These are phyloP conservation scores for Sinelater perroti DNA, from an alignment of 2,888 invertebrate species.

Conservation along the genomic window DNA sequence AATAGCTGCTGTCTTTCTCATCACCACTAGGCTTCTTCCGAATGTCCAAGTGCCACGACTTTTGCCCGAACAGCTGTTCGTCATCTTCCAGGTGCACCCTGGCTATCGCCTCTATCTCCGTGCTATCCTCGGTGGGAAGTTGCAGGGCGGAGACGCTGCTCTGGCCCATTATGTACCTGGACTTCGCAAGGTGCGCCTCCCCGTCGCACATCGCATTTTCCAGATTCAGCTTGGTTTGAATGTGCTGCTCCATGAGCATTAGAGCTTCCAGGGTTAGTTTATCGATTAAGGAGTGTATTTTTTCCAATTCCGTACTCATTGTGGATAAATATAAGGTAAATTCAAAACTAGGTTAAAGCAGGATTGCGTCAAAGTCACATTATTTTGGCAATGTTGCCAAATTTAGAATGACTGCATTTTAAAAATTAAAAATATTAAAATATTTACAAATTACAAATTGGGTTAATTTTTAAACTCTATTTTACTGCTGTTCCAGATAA, in stretches of 20 bases:
- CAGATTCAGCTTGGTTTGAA: conserved; percentile 72
- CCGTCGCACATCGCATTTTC: conserved; percentile 76
- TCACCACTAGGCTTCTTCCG: conserved; percentile 51
- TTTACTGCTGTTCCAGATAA: too few species aligned
- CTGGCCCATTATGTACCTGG: conserved; percentile 81
- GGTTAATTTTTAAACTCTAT: too few species aligned
- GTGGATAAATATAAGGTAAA: conserved; percentile 4
- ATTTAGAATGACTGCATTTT: too few species aligned
- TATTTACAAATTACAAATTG: too few species aligned
- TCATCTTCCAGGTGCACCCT: conserved; percentile 55
- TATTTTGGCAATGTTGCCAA: too few species aligned
- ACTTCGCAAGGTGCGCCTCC: conserved; percentile 78
- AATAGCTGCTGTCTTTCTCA: conserved; percentile 54
- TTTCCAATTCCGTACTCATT: conserved; percentile 53
- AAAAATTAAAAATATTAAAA: too few species aligned
- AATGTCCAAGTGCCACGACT: conserved; percentile 52
- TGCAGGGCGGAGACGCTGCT: conserved; percentile 75
- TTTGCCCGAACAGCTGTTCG: conserved; percentile 52
- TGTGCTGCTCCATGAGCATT: conserved; percentile 77
- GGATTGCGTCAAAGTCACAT: too few species aligned
- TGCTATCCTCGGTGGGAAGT: conserved; percentile 72
- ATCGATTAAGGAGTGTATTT: conserved; percentile 71
- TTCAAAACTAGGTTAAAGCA: too few species aligned
- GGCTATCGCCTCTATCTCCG: conserved; percentile 62
- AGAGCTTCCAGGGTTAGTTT: conserved; percentile 73